phyloP scores from a whole-genome alignment of 1,140 invertebrate species.

The Zophobas atratus region DNA sequence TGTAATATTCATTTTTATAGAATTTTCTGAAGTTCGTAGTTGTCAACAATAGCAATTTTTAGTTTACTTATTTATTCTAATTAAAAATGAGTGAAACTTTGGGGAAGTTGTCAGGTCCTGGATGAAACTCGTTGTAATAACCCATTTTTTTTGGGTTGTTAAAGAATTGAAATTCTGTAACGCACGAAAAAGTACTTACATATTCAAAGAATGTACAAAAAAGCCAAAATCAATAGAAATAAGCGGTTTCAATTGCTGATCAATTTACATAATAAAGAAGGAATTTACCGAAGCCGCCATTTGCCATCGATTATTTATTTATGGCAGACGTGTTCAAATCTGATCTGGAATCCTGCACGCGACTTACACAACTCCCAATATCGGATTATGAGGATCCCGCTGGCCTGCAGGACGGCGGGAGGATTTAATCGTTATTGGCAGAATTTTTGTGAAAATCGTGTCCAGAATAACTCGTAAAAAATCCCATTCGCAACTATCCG shows the following conservation, averaged over 20 bases:
- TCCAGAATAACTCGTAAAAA: neutral
- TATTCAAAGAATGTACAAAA: no score
- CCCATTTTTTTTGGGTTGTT: no score
- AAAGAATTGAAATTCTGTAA: no score
- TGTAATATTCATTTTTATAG: no score
- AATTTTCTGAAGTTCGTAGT: no score
- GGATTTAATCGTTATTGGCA: conserved; percentile 39
- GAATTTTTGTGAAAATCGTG: conserved; percentile 4
- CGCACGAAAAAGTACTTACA: no score
- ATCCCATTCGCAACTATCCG: neutral
- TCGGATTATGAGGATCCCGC: conserved; percentile 15
- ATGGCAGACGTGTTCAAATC: conserved; percentile 24
- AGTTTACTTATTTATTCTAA: no score
- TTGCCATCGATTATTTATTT: conserved; percentile 14
- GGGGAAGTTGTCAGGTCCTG: no score
- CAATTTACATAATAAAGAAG: neutral
- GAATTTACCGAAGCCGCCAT: neutral
- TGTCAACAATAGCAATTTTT: no score
- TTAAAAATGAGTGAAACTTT: no score
- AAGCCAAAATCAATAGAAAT: neutral
- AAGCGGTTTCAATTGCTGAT: conserved; percentile 3
- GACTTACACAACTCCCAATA: conserved; percentile 30
- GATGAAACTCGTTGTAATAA: no score
- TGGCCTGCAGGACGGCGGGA: neutral
- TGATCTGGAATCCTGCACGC: conserved; percentile 32